Percentiles rank a stretch among this genome's conserved stretches.
Conservation (phyloP, 2,888 invertebrate genomes). For the Sinodicranocentrus sp. region DNA sequence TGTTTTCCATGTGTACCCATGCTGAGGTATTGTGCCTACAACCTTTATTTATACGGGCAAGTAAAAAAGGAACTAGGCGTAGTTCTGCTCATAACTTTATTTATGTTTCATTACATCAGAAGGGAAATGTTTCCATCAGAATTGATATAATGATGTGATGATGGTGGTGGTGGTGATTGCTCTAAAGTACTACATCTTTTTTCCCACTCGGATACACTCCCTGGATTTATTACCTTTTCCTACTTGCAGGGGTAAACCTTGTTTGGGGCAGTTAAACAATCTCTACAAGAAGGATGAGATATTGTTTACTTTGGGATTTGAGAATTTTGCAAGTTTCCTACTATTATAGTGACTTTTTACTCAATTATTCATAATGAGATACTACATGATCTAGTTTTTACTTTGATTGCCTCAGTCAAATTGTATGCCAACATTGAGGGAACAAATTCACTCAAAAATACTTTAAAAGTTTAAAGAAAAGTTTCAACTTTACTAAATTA, state of each 20-base stretch:
- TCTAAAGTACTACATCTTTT: background rate
- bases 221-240: no score
- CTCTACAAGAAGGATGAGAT: background rate
- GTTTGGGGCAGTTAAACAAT: no score
- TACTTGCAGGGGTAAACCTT: no score
- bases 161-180: slow-evolving; percentile 5
- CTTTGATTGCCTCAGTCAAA: no score
- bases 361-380: no score
- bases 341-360: no score
- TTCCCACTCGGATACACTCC: background rate
- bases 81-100: background rate
- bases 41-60: background rate
- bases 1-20: background rate
- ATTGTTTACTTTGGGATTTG: slow-evolving; percentile 29
- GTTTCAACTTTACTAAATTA: no score
- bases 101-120: slow-evolving; percentile 23
- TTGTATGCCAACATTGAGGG: no score
- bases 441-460: no score
- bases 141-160: slow-evolving; percentile 40
- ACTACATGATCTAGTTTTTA: no score
- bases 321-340: background rate
- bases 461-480: no score
- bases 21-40: background rate
- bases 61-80: no score
- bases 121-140: slow-evolving; percentile 24